phyloP scores from a whole-genome alignment of 2,797 vertebrate genomes.

The Iguana delicatissima region DNA sequence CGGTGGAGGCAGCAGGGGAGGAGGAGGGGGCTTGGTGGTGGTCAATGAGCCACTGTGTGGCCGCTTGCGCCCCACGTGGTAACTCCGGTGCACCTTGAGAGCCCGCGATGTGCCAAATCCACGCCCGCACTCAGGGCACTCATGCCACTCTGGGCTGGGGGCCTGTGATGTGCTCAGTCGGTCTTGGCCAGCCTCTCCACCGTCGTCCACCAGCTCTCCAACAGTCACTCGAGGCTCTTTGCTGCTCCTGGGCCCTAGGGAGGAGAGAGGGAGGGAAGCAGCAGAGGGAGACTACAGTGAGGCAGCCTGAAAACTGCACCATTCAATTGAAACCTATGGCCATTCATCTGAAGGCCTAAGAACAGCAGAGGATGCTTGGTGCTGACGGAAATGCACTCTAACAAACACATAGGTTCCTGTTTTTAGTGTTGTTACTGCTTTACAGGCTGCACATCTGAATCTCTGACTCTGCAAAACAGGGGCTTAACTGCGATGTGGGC shows the following conservation, averaged over 20 bases:
- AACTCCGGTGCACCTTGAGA: slow-evolving; percentile 55
- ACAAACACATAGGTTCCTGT: too few species aligned
- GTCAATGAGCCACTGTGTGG: slow-evolving; percentile 32
- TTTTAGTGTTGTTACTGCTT: not conserved
- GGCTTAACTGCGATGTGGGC: not conserved
- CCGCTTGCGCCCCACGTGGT: slow-evolving; percentile 51
- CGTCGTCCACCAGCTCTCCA: not conserved
- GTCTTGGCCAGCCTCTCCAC: not conserved
- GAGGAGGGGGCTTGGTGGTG: not conserved
- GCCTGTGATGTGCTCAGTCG: slow-evolving; percentile 24
- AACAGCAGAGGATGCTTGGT: not conserved
- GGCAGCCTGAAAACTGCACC: not conserved
- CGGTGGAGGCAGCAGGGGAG: not conserved
- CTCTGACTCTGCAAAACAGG: not conserved
- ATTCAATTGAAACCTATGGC: not conserved
- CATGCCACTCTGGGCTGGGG: slow-evolving; percentile 44
- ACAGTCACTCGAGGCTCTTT: not conserved
- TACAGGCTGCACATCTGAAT: not conserved
- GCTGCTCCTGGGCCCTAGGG: not conserved
- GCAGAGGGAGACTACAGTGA: not conserved
- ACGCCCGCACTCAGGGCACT: slow-evolving; percentile 43
- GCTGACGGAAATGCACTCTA: not conserved
- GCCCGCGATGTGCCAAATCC: slow-evolving; percentile 47
- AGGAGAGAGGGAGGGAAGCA: too few species aligned
- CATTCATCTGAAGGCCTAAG: too few species aligned